Conservation (phyloP, 2,797 vertebrate species). For the Leuciscus waleckii region DNA sequence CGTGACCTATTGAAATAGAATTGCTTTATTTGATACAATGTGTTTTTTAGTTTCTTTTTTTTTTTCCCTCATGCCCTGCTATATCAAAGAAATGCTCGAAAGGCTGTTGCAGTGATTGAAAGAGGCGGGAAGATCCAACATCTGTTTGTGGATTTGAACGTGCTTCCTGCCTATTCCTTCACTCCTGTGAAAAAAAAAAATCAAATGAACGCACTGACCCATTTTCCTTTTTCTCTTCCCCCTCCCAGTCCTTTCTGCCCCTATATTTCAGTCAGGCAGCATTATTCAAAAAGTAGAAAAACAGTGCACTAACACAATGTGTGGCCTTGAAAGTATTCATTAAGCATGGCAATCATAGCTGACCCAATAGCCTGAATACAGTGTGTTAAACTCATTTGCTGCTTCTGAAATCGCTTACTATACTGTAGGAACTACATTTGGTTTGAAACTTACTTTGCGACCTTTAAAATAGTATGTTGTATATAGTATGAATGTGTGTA, state of each 20-base stretch:
- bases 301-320: slow-evolving; percentile 30
- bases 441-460: neutral
- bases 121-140: slow-evolving; percentile 70
- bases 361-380: slow-evolving; percentile 3
- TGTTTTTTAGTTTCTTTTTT: slow-evolving; percentile 9
- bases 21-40: slow-evolving; percentile 31
- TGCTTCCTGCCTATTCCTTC: slow-evolving; percentile 67
- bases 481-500: neutral
- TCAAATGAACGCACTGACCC: slow-evolving; percentile 72
- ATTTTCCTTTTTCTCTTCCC: slow-evolving; percentile 58
- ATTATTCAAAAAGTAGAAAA: slow-evolving; percentile 35
- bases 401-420: neutral
- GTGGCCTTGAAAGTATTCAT: slow-evolving; percentile 3
- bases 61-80: neutral
- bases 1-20: slow-evolving; percentile 31
- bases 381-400: neutral
- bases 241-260: slow-evolving; percentile 47
- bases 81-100: neutral
- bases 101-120: slow-evolving; percentile 70
- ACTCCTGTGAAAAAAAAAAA: slow-evolving; percentile 68
- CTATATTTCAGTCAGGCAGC: slow-evolving; percentile 42
- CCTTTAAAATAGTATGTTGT: neutral
- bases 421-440: neutral
- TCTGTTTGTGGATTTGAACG: slow-evolving; percentile 75
- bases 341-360: neutral